Percentiles rank a stretch among this genome's conserved stretches.
phyloP scores from a whole-genome alignment of 1,140 invertebrate genomes.

The Solenopsis invicta region DNA sequence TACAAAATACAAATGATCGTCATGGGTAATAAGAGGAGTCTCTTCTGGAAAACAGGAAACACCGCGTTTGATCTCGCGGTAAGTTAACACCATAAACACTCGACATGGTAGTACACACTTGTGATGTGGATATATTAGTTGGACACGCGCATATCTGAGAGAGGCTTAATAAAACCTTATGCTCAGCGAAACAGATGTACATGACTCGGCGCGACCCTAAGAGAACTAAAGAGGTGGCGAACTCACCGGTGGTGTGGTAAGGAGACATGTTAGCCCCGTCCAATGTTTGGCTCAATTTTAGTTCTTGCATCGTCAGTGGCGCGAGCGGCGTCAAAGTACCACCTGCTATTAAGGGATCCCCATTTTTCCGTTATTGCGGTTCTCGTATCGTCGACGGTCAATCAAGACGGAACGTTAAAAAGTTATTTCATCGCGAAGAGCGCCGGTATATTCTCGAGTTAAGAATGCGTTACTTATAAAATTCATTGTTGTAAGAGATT shows the following conservation, averaged over 20 bases:
- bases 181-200: slow-evolving; percentile 56
- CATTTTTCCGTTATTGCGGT: slow-evolving; percentile 79
- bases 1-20: background rate
- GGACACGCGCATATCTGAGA: slow-evolving; percentile 51
- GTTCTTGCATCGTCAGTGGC: slow-evolving; percentile 93
- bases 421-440: slow-evolving; percentile 7
- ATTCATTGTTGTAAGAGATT: background rate
- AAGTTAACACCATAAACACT: slow-evolving; percentile 49
- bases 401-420: slow-evolving; percentile 80
- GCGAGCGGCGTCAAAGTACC: slow-evolving; percentile 92
- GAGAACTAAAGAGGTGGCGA: slow-evolving; percentile 81
- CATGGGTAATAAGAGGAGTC: slow-evolving; percentile 25
- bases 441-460: background rate
- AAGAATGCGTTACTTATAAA: background rate
- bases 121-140: slow-evolving; percentile 56
- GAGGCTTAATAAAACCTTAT: slow-evolving; percentile 44
- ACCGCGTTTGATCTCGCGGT: slow-evolving; percentile 31
- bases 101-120: slow-evolving; percentile 36
- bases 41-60: background rate
- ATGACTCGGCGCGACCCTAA: slow-evolving; percentile 56
- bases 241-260: slow-evolving; percentile 89
- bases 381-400: slow-evolving; percentile 70
- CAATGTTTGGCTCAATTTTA: slow-evolving; percentile 90
- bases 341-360: slow-evolving; percentile 87
- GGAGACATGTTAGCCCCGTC: slow-evolving; percentile 90